These are phyloP conservation scores for Calameuta pallipes DNA, from an alignment of 2,888 invertebrate species.

Conservation along the genomic window DNA sequence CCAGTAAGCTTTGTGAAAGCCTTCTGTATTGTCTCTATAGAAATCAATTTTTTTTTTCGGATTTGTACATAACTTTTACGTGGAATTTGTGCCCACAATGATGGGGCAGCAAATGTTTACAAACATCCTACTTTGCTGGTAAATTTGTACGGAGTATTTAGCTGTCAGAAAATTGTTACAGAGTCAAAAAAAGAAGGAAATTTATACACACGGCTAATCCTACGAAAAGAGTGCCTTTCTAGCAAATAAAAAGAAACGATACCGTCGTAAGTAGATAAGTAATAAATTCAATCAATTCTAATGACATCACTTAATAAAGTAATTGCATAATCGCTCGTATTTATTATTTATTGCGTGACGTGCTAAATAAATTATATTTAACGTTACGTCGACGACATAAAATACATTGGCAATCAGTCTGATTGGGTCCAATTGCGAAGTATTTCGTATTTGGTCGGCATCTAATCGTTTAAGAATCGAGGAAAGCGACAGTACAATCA, in stretches of 20 bases:
- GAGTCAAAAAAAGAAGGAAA: background rate
- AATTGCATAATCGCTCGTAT: background rate
- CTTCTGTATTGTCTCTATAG: background rate
- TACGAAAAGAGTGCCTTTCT: background rate
- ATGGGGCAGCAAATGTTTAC: background rate
- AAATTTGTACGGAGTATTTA: background rate
- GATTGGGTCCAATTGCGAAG: background rate
- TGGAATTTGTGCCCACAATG: background rate
- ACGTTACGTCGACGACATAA: background rate
- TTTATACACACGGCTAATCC: background rate
- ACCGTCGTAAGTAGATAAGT: background rate
- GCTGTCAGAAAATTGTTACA: background rate
- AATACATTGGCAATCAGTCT: background rate
- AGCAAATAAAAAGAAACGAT: background rate
- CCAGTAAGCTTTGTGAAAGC: constrained; percentile 6
- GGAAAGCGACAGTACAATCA: background rate
- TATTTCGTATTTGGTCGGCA: background rate
- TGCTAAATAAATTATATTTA: background rate
- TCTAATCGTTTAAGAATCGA: background rate
- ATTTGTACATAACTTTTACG: constrained; percentile 8
- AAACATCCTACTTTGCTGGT: background rate
- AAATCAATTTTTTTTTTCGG: background rate
- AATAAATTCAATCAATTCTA: background rate
- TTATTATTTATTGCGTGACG: background rate
- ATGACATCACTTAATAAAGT: background rate